Evolutionary conservation across 2,797 vertebrate species (phyloP).

Genomic region (Denticeps clupeoides): DNA sequence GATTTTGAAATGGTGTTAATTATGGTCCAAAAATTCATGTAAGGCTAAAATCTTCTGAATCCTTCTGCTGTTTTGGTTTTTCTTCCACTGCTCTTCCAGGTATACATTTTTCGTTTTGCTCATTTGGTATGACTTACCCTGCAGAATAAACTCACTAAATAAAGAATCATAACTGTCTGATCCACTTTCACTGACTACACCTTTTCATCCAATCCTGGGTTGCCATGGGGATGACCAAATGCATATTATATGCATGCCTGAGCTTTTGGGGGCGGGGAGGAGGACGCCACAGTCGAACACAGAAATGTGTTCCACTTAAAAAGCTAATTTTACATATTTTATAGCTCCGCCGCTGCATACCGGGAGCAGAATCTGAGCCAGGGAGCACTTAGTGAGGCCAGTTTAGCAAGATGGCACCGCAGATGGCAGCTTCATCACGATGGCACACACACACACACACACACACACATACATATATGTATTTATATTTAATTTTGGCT

Average conservation of each 20-base stretch:
- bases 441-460: too few species aligned
- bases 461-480: too few species aligned
- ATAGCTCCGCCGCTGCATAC: conserved; percentile 52
- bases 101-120: neutral
- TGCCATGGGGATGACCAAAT: conserved; percentile 80
- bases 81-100: too few species aligned
- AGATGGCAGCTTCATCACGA: too few species aligned
- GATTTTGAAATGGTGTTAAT: too few species aligned
- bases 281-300: conserved; percentile 47
- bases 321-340: conserved; percentile 71
- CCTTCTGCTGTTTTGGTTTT: too few species aligned
- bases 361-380: conserved; percentile 32
- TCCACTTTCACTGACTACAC: conserved; percentile 52
- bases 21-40: too few species aligned
- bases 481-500: too few species aligned
- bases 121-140: conserved; percentile 41
- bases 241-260: conserved; percentile 79
- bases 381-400: neutral
- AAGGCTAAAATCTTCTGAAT: too few species aligned
- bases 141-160: conserved; percentile 52
- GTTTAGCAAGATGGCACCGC: neutral
- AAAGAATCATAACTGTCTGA: conserved; percentile 48
- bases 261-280: conserved; percentile 40
- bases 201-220: conserved; percentile 54
- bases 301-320: conserved; percentile 61